phyloP scores from a whole-genome alignment of 2,797 vertebrate genomes.

The Thunnus albacares region DNA sequence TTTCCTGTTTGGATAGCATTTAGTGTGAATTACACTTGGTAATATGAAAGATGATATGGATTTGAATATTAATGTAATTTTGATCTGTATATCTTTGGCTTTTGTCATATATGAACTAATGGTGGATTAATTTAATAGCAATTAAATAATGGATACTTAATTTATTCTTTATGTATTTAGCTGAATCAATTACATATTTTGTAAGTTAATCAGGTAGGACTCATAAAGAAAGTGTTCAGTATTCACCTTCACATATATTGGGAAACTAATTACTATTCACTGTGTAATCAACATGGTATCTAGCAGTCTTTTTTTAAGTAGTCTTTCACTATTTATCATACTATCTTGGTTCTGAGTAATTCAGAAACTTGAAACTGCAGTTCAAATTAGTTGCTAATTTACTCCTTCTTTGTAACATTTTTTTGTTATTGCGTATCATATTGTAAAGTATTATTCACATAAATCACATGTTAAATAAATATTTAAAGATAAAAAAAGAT shows the following conservation, averaged over 20 bases:
- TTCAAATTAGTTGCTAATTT: background rate
- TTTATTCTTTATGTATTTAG: background rate
- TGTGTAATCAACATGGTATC: no score
- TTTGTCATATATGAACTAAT: background rate
- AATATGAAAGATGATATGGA: no score
- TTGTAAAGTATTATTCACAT: background rate
- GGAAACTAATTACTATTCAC: background rate
- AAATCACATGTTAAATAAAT: background rate
- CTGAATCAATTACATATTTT: background rate
- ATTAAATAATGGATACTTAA: no score
- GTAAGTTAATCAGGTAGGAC: background rate
- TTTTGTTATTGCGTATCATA: background rate
- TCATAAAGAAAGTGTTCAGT: background rate
- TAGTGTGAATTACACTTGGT: no score
- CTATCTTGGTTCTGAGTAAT: background rate
- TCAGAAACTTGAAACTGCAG: background rate
- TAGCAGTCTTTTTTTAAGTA: background rate
- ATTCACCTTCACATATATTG: background rate
- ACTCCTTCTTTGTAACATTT: background rate
- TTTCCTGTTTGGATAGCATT: no score
- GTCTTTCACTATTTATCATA: background rate
- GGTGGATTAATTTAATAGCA: background rate
- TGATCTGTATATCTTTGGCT: no score
- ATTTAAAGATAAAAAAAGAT: background rate
- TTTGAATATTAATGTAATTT: no score